These are phyloP conservation scores for Cavia porcellus DNA, from an alignment of 2,113 vertebrate species.

Conservation along the genomic window DNA sequence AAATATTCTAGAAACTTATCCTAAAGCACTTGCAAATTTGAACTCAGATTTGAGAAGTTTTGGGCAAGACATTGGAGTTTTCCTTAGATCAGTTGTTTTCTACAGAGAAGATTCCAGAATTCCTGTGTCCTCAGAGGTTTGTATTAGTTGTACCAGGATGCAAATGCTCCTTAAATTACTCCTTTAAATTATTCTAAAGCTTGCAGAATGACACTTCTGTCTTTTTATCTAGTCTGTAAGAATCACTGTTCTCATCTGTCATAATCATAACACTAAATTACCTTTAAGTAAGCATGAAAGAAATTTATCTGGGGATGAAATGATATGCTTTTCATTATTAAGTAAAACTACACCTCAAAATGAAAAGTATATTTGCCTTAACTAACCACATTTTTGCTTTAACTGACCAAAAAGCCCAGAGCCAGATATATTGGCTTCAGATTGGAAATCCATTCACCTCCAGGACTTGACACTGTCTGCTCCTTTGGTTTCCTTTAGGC, in stretches of 20 bases:
- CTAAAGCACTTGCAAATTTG: background rate
- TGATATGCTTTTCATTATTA: conserved; percentile 36
- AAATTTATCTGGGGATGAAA: conserved; percentile 46
- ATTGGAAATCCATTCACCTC: background rate
- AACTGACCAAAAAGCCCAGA: conserved; percentile 28
- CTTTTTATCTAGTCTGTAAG: conserved; percentile 55
- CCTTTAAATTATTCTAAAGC: conserved; percentile 19
- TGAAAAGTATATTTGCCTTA: background rate
- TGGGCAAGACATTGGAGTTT: background rate
- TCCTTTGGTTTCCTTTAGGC: background rate
- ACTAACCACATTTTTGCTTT: background rate
- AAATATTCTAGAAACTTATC: background rate
- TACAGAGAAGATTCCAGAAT: conserved; percentile 16
- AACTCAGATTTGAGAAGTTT: background rate
- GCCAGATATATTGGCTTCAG: background rate
- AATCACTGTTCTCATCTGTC: conserved; percentile 28
- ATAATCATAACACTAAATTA: conserved; percentile 71
- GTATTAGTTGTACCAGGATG: background rate
- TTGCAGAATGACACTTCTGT: background rate
- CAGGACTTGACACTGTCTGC: background rate
- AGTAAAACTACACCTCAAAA: conserved; percentile 27
- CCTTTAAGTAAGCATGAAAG: conserved; percentile 73
- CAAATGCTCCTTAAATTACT: background rate
- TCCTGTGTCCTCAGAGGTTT: background rate
- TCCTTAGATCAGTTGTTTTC: background rate